A percentile compares a stretch with the other conserved stretches of the same genome.
phyloP scores from a whole-genome alignment of 2,113 vertebrate genomes.

The Lutjanus erythropterus region DNA sequence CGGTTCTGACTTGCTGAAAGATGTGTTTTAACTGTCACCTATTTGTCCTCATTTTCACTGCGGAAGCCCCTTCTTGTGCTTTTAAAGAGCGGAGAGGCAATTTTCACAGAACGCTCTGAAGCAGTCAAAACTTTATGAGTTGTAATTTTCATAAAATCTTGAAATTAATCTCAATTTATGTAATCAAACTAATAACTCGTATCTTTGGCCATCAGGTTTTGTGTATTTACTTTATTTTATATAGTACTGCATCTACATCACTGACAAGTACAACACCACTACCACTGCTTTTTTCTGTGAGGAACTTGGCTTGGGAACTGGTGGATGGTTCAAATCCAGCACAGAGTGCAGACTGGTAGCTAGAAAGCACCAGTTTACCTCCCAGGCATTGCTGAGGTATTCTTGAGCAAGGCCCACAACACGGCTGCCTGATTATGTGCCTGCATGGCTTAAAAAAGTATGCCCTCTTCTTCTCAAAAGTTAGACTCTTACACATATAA shows the following conservation, averaged over 20 bases:
- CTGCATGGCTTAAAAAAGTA: too few species aligned
- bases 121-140: neutral
- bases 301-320: too few species aligned
- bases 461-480: too few species aligned
- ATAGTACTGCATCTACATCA: neutral
- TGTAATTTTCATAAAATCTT: neutral
- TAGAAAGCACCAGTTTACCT: too few species aligned
- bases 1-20: neutral
- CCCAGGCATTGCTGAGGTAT: too few species aligned
- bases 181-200: neutral
- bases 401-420: too few species aligned
- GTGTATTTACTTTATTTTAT: neutral
- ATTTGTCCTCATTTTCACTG: neutral
- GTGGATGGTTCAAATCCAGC: too few species aligned
- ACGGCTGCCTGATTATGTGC: too few species aligned
- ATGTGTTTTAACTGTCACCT: slow-evolving; percentile 7
- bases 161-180: neutral
- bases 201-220: neutral
- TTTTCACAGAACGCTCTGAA: neutral
- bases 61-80: neutral
- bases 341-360: too few species aligned
- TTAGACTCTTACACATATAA: neutral
- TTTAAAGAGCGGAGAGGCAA: slow-evolving; percentile 3
- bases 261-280: neutral
- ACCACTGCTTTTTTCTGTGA: neutral